Conservation (phyloP, 1,140 invertebrate species). For the Mamestra configurata region DNA sequence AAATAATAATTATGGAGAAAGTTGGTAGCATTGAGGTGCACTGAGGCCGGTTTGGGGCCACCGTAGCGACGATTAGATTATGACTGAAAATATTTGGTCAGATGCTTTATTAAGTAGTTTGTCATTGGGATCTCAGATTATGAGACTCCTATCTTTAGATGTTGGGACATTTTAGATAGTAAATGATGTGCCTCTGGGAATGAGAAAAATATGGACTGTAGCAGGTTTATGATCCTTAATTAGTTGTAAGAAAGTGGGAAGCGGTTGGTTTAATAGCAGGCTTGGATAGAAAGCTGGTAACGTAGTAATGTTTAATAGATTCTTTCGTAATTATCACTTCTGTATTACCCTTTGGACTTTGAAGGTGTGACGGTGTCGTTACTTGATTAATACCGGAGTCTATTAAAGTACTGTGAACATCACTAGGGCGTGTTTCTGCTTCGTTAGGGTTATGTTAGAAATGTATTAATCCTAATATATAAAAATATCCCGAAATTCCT, state of each 20-base stretch:
- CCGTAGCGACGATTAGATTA: slow-evolving; percentile 67
- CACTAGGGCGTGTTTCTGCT: too few relatives aligned
- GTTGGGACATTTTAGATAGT: slow-evolving; percentile 27
- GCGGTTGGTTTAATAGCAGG: slow-evolving; percentile 28
- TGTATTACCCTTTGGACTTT: slow-evolving; percentile 15
- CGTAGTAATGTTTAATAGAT: slow-evolving; percentile 27
- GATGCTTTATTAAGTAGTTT: slow-evolving; percentile 63
- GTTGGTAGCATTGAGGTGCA: slow-evolving; percentile 61
- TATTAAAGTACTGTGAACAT: too few relatives aligned
- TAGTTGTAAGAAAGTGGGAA: slow-evolving; percentile 32
- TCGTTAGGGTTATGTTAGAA: too few relatives aligned
- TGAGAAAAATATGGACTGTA: slow-evolving; percentile 23
- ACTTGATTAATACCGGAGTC: neutral
- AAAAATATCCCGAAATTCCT: too few relatives aligned
- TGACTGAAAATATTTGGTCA: slow-evolving; percentile 70
- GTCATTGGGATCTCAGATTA: slow-evolving; percentile 57
- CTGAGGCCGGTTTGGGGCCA: slow-evolving; percentile 70
- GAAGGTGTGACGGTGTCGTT: slow-evolving; percentile 1
- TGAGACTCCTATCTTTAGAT: neutral
- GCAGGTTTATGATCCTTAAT: slow-evolving; percentile 29
- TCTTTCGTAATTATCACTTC: slow-evolving; percentile 31
- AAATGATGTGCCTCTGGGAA: slow-evolving; percentile 36
- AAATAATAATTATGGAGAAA: slow-evolving; percentile 85
- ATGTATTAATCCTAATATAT: too few relatives aligned
- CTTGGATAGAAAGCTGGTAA: slow-evolving; percentile 21